Percentiles rank a stretch among this genome's conserved stretches.
phyloP scores from a whole-genome alignment of 1,140 invertebrate genomes.

The Euwallacea fornicatus region DNA sequence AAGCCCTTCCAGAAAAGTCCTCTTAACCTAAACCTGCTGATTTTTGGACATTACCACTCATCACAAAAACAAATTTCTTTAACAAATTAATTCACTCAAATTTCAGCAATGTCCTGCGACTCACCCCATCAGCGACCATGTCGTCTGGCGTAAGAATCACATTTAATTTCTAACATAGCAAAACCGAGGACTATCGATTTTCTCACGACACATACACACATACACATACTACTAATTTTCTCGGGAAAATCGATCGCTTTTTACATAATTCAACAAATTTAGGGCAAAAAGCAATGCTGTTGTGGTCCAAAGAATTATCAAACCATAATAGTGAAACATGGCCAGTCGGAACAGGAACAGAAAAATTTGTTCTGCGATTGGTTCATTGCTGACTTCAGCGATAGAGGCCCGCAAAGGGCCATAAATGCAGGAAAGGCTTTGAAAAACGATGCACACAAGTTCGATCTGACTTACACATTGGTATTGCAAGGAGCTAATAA shows the following conservation, averaged over 20 bases:
- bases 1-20: too few species aligned
- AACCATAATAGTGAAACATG: slow-evolving; percentile 64
- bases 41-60: not conserved
- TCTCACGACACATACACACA: slow-evolving; percentile 5
- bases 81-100: not conserved
- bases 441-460: slow-evolving; percentile 66
- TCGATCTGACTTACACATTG: slow-evolving; percentile 72
- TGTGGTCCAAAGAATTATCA: slow-evolving; percentile 30
- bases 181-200: slow-evolving; percentile 9
- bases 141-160: slow-evolving; percentile 5
- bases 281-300: slow-evolving; percentile 19
- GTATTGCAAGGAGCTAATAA: slow-evolving; percentile 65
- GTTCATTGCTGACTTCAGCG: slow-evolving; percentile 64
- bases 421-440: slow-evolving; percentile 68
- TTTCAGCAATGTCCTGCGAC: slow-evolving; percentile 4
- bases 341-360: slow-evolving; percentile 76
- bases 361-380: slow-evolving; percentile 75
- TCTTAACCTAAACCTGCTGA: too few species aligned
- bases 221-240: not conserved
- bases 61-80: not conserved
- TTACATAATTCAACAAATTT: slow-evolving; percentile 1
- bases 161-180: slow-evolving; percentile 7
- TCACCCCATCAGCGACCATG: slow-evolving; percentile 12
- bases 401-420: slow-evolving; percentile 66
- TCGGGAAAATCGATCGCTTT: slow-evolving; percentile 6